Evolutionary conservation across 2,888 invertebrate genomes (phyloP), one percentile per base, ranked within the genome.

Genomic region (Dasysyrphus albostriatus): DNA sequence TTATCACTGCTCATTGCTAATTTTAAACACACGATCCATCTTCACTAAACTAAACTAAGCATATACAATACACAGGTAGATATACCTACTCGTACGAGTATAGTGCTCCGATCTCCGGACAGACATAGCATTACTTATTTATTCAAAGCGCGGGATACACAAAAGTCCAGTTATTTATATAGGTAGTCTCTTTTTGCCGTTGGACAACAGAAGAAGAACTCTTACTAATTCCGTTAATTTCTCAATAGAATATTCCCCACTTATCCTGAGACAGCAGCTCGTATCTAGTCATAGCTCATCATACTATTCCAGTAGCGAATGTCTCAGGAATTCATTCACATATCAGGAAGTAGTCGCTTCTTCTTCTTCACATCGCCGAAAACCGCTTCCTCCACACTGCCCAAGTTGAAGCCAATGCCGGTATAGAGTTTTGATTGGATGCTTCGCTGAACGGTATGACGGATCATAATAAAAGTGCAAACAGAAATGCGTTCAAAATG

Each of bases 191-290:
- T 78, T 67, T 32, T 32, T 32, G 10, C 9, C 51, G 77, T 72
- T 80, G n/a, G 37, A 37, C 69, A 58, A 82, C 14, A 70, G 39
- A 65, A 34, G 29, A 44, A 81, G 69, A 85, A 85, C 85, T 82
- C 70, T 78, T 85, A 82, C 70, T 87, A 78, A 87, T 87, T 82
- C 85, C 84, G 84, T 85, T 85, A 85, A 85, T 81, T 85, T 74
- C 76, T 72, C 69, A 72, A 80, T 76, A 72, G 75, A 81, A 81
- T 80, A 47, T 51, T 51, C 76, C 76, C 54, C 70, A 80, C 63
- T 69, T 42, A 61, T 79, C 79, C 54, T 72, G 47, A 37, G 19
- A 8, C n/a, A 24, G n/a, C 56, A 63, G 58, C 73, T 47, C 67
- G 72, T 42, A 42, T 39, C 61, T 29, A 49, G 67, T 67, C 49